Base-by-base conservation (phyloP, 2,888 invertebrate genomes). In the Parascotia fuliginaria region DNA sequence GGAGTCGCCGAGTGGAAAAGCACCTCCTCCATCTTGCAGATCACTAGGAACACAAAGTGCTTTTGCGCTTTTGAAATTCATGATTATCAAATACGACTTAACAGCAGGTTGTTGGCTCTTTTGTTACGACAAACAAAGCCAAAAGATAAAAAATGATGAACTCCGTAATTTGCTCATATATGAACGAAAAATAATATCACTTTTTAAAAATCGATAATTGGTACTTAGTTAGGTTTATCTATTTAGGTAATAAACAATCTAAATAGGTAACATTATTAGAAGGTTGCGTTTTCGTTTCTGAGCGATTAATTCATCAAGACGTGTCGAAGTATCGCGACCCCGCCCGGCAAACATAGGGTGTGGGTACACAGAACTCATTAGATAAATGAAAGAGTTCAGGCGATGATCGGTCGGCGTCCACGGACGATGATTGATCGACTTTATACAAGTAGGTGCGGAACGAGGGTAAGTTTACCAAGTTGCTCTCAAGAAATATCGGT, bases 331-430 rank as follows among this genome's bases (percentile, higher is more conserved):
- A 66, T 60, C 55, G 50, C 64, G 72, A 69, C 74, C 74, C 69
- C 69, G 63, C 59, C 75, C 59, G 49, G 60, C 77, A 77, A 81
- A 79, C 81, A 77, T 59, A 71, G 66, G 68, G 73, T 54, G 65
- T 65, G 55, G 55, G 54, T 60, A 57, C 42, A 45, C 40, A 45
- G 55, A 70, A 66, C 67, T 89, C 87, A 89, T 90, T 90, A 89
- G 77, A 86, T 83, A 87, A 88, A 90, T 89, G 88, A 90, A 89
- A 89, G 89, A 90, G 91, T 91, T 89, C 83, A 82, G 73, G 71
- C 62, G 77, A 81, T 79, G 81, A 79, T 74, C 74, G 75, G 67
- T 70, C 55, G 65, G 60, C 60, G 57, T 60, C 61, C 56, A 49
- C 68, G 57, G 55, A 56, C 58, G 61, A 66, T 66, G 66, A 66